Evolutionary conservation across 2,797 vertebrate species (phyloP).

Genomic region (Hypotaenidia philippensis): DNA sequence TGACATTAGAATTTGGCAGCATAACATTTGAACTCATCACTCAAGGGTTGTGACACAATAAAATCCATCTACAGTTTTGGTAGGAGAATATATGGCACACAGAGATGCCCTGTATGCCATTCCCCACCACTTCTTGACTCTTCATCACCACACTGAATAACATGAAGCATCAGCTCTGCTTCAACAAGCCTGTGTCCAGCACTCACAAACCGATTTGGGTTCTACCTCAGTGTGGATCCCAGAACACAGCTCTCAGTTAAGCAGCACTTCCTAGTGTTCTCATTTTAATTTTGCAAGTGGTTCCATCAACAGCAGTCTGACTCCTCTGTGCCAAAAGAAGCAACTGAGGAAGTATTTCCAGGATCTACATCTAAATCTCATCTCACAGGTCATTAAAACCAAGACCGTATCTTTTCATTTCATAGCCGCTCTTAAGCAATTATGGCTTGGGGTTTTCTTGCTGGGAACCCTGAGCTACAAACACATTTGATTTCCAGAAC

Average conservation of each 20-base stretch:
- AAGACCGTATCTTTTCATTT: fast-evolving
- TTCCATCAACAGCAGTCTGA: neutral
- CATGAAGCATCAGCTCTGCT: neutral
- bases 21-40: neutral
- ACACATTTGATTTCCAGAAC: neutral
- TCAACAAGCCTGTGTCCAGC: neutral
- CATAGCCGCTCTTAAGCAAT: neutral
- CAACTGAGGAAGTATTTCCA: neutral
- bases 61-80: neutral
- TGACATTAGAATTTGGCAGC: neutral
- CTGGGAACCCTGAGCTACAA: neutral
- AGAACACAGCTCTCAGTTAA: fast-evolving
- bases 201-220: neutral
- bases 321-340: neutral
- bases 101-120: fast-evolving
- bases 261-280: neutral
- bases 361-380: neutral
- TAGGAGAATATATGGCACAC: neutral
- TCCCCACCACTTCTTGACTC: neutral
- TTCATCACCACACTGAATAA: neutral
- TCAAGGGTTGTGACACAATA: neutral
- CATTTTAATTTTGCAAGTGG: neutral
- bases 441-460: neutral
- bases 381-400: neutral
- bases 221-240: neutral